A percentile compares a stretch with the other conserved stretches of the same genome.
phyloP scores from a whole-genome alignment of 2,797 vertebrate genomes.

The Neomorphus geoffroyi region DNA sequence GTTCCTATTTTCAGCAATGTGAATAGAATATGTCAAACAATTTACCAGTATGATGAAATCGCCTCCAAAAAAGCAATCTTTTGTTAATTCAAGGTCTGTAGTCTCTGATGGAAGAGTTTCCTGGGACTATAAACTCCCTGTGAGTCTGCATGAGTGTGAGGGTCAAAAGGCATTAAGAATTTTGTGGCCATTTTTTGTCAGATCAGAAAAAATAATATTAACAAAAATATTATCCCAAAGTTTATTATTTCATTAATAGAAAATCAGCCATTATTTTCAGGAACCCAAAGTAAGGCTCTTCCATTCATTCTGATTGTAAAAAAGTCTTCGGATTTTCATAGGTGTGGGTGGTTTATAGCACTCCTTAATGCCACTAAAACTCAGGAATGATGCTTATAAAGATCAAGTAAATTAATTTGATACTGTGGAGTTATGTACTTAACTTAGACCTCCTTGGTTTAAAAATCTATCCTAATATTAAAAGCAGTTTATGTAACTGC shows the following conservation, averaged over 20 bases:
- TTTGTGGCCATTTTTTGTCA: not conserved
- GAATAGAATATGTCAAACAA: not conserved
- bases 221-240: not conserved
- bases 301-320: not conserved
- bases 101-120: not conserved
- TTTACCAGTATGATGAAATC: not conserved
- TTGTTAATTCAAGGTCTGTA: not conserved
- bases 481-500: not conserved
- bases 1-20: not conserved
- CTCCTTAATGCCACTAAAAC: not conserved
- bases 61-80: not conserved
- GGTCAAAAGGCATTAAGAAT: not conserved
- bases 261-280: not conserved
- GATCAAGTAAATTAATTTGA: not conserved
- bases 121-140: not conserved
- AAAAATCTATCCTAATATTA: not conserved
- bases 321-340: not conserved
- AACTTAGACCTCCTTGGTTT: not conserved
- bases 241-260: not conserved
- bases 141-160: not conserved
- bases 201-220: not conserved
- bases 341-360: not conserved
- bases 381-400: not conserved
- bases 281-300: not conserved
- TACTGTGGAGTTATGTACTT: not conserved